Evolutionary conservation across 2,888 invertebrate genomes (phyloP), one percentile per base, ranked within the genome.

Genomic region (Adineta ricciae): DNA sequence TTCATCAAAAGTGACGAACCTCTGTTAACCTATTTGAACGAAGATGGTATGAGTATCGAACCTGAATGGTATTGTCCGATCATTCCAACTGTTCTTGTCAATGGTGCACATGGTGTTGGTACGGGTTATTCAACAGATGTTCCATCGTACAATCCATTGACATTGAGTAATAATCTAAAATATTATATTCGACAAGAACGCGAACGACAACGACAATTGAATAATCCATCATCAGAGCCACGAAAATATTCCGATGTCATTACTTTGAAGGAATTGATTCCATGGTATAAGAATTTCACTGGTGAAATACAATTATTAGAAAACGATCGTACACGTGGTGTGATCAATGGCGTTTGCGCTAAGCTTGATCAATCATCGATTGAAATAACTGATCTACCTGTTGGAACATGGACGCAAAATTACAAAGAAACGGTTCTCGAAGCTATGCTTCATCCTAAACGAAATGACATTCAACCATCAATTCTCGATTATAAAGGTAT

Each of bases 51-150:
- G 89, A 94, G 94, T 86, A 96, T 99, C 87, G 98, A 99, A 90
- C 98, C 98, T 0, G 93, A 94, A 32, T 95, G 95, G 93, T 99
- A 97, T 90, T 92, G 86, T 11, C 99, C 99, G 0, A 94, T 98
- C 87, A 93, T 99, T 87, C 99, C 99, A 0, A 97, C 96, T 95
- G 93, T 98, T 36, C 92, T 99, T 83, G 95, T 99, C 0, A 99
- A 99, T 89, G 99, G 99, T 0, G 95, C 97, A 1, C 97, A 97
- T 87, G 99, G 96, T 87, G 98, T 99, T 88, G 98, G 97, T 83
- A 98, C 98, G 0, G 98, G 97, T 32, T 98, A 97, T 97, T 95
- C 95, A 91, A 98, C 97, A 0, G 97, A 95, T 90, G 95, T 99
- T 88, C 95, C 96, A 7, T 98, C 98, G 91, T 96, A 94, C 90